A percentile compares a stretch with the other conserved stretches of the same genome.
Conservation (phyloP, 2,888 invertebrate species). For the Pachycephus smyrnensis region DNA sequence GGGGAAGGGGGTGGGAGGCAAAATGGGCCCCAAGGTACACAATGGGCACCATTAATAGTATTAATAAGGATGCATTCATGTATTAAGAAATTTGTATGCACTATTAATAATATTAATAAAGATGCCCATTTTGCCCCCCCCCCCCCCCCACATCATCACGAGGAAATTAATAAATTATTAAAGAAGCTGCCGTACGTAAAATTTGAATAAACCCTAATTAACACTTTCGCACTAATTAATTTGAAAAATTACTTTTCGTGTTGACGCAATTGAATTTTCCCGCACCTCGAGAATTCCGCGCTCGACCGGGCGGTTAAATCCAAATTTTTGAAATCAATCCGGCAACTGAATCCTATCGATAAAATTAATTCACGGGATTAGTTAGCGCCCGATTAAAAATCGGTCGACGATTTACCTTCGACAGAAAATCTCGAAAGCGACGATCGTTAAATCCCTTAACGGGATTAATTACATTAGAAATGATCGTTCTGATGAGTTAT, state of each 20-base stretch:
- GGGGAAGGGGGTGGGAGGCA: too few relatives aligned
- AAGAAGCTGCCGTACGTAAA: constrained; percentile 44
- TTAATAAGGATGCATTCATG: too few relatives aligned
- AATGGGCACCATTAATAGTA: too few relatives aligned
- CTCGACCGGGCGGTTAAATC: neutral
- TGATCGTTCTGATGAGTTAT: neutral
- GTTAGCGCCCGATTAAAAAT: neutral
- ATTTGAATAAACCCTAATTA: constrained; percentile 27
- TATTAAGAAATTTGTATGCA: too few relatives aligned
- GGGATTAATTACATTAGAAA: neutral
- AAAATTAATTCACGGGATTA: neutral
- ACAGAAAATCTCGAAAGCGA: neutral
- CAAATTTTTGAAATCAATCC: neutral
- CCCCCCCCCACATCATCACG: too few relatives aligned
- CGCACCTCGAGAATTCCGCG: neutral
- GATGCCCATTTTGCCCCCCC: too few relatives aligned
- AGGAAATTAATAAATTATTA: constrained; percentile 38
- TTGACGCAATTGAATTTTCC: neutral
- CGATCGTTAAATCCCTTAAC: neutral
- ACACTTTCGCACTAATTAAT: too few relatives aligned
- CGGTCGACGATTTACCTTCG: neutral
- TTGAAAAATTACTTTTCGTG: too few relatives aligned
- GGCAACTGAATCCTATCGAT: neutral
- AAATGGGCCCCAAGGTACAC: too few relatives aligned
- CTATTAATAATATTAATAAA: too few relatives aligned